Conservation (phyloP, 1,140 invertebrate species). For the Vanessa atalanta region DNA sequence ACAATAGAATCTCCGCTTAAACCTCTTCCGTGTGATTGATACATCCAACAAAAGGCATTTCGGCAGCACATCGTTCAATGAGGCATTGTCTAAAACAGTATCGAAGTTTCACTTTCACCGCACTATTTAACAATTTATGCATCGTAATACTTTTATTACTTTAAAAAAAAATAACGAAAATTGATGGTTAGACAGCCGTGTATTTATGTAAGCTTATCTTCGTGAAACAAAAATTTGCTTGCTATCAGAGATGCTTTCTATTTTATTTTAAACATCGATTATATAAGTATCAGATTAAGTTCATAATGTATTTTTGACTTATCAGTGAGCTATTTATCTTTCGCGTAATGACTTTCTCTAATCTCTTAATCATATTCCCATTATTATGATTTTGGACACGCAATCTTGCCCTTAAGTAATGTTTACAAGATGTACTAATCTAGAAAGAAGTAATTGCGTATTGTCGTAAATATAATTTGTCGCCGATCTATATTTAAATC, state of each 20-base stretch:
- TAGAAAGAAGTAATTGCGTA: too few species aligned
- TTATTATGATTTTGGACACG: constrained; percentile 29
- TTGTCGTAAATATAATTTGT: too few species aligned
- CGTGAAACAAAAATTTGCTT: constrained; percentile 40
- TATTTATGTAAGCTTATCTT: constrained; percentile 68
- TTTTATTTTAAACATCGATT: constrained; percentile 30
- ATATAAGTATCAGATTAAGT: constrained; percentile 34
- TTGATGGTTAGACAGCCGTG: constrained; percentile 55
- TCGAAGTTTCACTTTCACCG: constrained; percentile 70
- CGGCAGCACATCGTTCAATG: constrained; percentile 45
- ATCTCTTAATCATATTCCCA: constrained; percentile 41
- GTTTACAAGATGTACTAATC: not conserved
- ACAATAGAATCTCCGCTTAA: not conserved
- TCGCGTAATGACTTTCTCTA: constrained; percentile 43
- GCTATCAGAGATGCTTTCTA: constrained; percentile 35
- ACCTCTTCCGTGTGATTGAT: constrained; percentile 33
- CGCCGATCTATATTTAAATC: too few species aligned
- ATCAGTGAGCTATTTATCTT: constrained; percentile 46
- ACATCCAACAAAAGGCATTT: constrained; percentile 35
- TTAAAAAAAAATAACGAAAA: constrained; percentile 60
- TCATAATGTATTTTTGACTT: constrained; percentile 37
- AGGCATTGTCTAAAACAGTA: constrained; percentile 57
- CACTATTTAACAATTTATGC: constrained; percentile 55
- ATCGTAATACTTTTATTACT: constrained; percentile 52
- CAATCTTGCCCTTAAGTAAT: constrained; percentile 4